Evolutionary conservation across 53 echinoderm and acorn worm genomes (phyloP).

Genomic region (Holothuria leucospilota): DNA sequence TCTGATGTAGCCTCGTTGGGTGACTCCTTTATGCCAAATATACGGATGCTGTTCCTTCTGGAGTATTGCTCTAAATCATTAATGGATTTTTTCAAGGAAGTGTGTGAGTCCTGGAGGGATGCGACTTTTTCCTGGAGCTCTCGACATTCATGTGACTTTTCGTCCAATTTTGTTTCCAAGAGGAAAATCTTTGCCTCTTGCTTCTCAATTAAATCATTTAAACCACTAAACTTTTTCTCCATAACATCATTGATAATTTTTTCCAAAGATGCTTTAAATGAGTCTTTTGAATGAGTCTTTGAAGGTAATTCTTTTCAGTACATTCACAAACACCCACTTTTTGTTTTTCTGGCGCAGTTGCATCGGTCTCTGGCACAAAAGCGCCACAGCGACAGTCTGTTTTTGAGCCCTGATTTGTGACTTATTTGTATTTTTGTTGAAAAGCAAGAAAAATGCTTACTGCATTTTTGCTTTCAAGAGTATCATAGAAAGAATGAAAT

Average conservation of each 20-base stretch:
- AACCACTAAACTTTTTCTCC: neutral
- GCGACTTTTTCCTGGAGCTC: constrained; percentile 2
- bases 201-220: constrained; percentile 6
- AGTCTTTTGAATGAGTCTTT: no score
- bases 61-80: neutral
- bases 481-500: no score
- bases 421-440: no score
- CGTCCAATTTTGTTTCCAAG: constrained; percentile 22
- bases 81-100: neutral
- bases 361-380: no score
- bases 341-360: no score
- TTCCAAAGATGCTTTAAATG: constrained; percentile 9
- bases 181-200: constrained; percentile 29
- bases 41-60: neutral
- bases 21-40: constrained; percentile 20
- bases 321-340: no score
- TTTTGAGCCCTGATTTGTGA: no score
- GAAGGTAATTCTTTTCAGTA: no score
- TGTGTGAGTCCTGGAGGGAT: constrained; percentile 18
- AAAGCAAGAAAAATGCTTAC: no score
- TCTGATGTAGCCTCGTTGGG: neutral
- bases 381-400: no score
- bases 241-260: constrained; percentile 26
- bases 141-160: neutral
- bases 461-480: no score